Evolutionary conservation across 2,888 invertebrate genomes (phyloP).

Genomic region (Hipparchia sbordonii): DNA sequence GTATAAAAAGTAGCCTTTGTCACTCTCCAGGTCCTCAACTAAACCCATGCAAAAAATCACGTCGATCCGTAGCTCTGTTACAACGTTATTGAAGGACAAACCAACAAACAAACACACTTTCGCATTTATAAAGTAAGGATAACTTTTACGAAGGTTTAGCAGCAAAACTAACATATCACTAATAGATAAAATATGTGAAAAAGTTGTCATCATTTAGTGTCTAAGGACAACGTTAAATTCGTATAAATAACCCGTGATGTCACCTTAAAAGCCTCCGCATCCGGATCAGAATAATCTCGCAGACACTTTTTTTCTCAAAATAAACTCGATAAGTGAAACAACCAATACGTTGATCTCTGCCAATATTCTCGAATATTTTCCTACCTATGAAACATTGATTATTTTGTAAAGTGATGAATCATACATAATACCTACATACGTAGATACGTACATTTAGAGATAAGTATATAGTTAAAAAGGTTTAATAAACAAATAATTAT

Average conservation of each 20-base stretch:
- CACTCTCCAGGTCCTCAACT: no score
- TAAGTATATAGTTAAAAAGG: background rate
- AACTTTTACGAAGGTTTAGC: background rate
- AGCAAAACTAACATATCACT: background rate
- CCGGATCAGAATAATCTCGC: constrained; percentile 29
- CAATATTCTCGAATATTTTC: constrained; percentile 1
- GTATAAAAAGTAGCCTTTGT: no score
- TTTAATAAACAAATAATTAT: background rate
- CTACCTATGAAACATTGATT: background rate
- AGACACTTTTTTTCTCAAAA: constrained; percentile 2
- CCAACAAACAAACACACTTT: no score
- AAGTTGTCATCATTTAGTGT: no score
- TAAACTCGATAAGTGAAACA: constrained; percentile 13
- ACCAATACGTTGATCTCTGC: constrained; percentile 11
- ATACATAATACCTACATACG: no score
- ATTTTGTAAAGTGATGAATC: background rate
- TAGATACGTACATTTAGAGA: background rate
- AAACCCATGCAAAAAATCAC: no score
- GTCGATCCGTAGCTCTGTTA: no score
- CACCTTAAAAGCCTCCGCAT: constrained; percentile 33
- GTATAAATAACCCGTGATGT: constrained; percentile 33
- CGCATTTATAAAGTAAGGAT: no score
- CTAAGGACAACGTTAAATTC: background rate
- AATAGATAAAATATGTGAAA: no score
- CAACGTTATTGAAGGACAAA: no score